phyloP scores from a whole-genome alignment of 1,140 invertebrate species.

The Cherax quadricarinatus region DNA sequence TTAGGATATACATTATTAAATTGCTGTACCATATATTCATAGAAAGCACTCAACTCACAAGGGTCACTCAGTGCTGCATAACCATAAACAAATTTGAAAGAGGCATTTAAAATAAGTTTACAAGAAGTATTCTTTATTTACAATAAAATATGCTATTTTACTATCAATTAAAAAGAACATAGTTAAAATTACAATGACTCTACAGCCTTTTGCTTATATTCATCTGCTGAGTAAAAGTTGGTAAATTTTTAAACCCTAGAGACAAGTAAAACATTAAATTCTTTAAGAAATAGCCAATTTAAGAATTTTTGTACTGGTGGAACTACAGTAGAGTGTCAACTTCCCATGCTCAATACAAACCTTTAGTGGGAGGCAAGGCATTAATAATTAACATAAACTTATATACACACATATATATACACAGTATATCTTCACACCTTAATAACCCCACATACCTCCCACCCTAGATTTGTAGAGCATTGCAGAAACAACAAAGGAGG shows the following conservation, averaged over 20 bases:
- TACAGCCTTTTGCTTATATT: slow-evolving; percentile 45
- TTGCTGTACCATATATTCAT: no score
- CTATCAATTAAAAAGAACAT: slow-evolving; percentile 59
- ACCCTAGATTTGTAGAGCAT: not conserved
- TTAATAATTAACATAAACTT: slow-evolving; percentile 16
- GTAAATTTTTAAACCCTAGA: not conserved
- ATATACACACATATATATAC: slow-evolving; percentile 40
- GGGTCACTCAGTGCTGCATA: no score
- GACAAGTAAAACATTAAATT: slow-evolving; percentile 13
- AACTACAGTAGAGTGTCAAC: slow-evolving; percentile 46
- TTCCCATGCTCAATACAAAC: slow-evolving; percentile 25
- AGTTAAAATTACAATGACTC: slow-evolving; percentile 53
- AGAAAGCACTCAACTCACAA: no score
- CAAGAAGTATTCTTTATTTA: slow-evolving; percentile 67
- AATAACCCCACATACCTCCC: not conserved
- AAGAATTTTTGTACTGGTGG: slow-evolving; percentile 50
- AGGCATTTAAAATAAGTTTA: slow-evolving; percentile 14
- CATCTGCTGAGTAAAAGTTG: slow-evolving; percentile 27
- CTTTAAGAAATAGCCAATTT: slow-evolving; percentile 29
- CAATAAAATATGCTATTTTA: slow-evolving; percentile 68
- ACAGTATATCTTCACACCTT: slow-evolving; percentile 16
- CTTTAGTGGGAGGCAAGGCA: not conserved
- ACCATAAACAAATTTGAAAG: no score
- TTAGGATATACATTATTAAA: no score
- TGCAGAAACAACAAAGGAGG: no score